Evolutionary conservation across 2,797 vertebrate species (phyloP), one percentile per base, ranked within the genome.

Genomic region (Spheniscus humboldti): DNA sequence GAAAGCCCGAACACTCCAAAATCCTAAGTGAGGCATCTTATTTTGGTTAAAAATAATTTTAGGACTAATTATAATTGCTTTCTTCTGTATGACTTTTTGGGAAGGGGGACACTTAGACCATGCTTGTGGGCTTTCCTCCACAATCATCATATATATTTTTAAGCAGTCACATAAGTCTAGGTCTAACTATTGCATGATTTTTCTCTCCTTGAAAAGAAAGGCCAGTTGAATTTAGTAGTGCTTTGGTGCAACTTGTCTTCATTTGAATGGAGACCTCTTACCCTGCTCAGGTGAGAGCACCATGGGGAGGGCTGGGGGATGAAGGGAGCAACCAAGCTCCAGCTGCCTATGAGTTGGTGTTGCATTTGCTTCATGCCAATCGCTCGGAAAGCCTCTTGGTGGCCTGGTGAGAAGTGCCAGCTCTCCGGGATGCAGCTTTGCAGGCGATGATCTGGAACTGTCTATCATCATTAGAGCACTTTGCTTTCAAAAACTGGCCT

Each of bases 91-190:
- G 28, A 28, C 24, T 13, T 53, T 31, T 10, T 48, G 50, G 62
- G 57, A 59, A 81, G 19, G 18, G 45, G 25, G 19, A 27, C 39
- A 27, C 50, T 68, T 28, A 22, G 27, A 13, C 33, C 11, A 15
- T 27, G 35, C 41, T 22, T 7, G 30, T 47, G 69, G 28, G 50
- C 14, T 57, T 59, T 83, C 30, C 72, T 75, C 59, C 39, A 15
- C 15, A 19, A 31, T 2, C 39, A 22, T 14, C 60, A 14, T 2
- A 2, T 2, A 6, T 6, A 7, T 28, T 52, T 80, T 67, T 10
- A 69, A 77, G 52, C 0, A 1, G 11, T 11, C 19, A 18, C 13
- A 8, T 0, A 7, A 68, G 13, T 10, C 18, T 1, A 22, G 16
- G 41, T 69, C 28, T 16, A 39, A 63, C 35, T 74, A 39, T 7